Conservation (phyloP, 2,113 vertebrate genomes). For the Callorhinus ursinus region DNA sequence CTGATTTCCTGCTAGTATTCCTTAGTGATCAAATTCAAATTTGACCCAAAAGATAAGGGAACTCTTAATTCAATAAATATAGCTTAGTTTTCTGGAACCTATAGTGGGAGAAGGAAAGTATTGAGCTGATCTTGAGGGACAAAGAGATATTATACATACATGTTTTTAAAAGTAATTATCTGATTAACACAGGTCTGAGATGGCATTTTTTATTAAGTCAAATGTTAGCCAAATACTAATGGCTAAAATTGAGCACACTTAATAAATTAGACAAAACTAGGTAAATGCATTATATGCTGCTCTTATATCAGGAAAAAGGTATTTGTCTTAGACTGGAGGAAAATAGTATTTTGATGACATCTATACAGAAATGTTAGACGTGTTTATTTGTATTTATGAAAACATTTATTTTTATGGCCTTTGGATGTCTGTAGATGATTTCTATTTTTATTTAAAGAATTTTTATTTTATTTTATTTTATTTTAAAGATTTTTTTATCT, state of each 20-base stretch:
- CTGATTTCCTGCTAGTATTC: not conserved
- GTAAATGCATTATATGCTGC: not conserved
- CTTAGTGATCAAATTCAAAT: not conserved
- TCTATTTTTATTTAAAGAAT: not conserved
- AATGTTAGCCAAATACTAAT: not conserved
- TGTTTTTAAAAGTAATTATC: not conserved
- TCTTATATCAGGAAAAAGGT: not conserved
- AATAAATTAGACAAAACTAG: not conserved
- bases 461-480: too few relatives aligned
- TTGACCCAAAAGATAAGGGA: not conserved
- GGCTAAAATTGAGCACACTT: not conserved
- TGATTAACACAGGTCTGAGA: not conserved
- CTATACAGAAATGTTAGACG: not conserved
- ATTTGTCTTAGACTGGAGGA: not conserved
- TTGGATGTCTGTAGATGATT: not conserved
- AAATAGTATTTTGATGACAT: not conserved
- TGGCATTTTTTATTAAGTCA: not conserved
- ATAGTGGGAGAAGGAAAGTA: not conserved
- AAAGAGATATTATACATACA: not conserved
- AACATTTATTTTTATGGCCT: not conserved
- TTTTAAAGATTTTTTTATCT: too few relatives aligned
- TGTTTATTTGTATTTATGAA: not conserved
- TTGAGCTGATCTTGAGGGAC: not conserved
- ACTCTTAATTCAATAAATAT: not conserved
- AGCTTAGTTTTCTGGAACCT: not conserved